Conservation (phyloP, 2,113 vertebrate species). For the Columba janthina region DNA sequence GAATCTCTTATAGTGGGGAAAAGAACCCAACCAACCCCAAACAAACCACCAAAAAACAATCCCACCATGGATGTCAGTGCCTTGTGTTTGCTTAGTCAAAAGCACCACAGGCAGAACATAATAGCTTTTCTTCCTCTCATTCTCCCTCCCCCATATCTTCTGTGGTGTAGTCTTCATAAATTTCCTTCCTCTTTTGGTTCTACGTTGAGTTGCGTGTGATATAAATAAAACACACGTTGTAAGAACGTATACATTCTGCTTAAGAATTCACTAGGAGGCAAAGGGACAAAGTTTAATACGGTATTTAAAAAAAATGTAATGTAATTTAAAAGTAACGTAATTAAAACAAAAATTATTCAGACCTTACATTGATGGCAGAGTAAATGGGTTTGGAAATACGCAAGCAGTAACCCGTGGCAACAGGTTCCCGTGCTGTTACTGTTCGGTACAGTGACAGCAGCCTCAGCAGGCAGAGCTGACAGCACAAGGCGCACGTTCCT, state of each 20-base stretch:
- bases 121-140: conserved; percentile 1
- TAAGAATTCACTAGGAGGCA: not conserved
- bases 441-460: not conserved
- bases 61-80: not conserved
- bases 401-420: not conserved
- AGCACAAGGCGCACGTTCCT: not conserved
- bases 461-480: not conserved
- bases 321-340: not conserved
- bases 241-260: not conserved
- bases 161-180: conserved; percentile 25
- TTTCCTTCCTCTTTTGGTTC: conserved; percentile 69
- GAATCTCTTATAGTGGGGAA: not conserved
- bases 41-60: not conserved
- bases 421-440: not conserved
- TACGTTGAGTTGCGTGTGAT: not conserved
- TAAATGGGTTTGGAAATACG: not conserved
- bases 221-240: not conserved
- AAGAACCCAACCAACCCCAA: not conserved
- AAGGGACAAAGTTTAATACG: not conserved
- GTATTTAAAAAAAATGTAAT: not conserved
- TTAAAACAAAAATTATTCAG: not conserved
- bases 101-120: not conserved
- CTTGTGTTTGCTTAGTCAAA: not conserved
- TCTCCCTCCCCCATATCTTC: conserved; percentile 50
- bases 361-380: not conserved